Evolutionary conservation across 2,113 vertebrate genomes (phyloP), one percentile per base, ranked within the genome.

Genomic region (Galbula dea): DNA sequence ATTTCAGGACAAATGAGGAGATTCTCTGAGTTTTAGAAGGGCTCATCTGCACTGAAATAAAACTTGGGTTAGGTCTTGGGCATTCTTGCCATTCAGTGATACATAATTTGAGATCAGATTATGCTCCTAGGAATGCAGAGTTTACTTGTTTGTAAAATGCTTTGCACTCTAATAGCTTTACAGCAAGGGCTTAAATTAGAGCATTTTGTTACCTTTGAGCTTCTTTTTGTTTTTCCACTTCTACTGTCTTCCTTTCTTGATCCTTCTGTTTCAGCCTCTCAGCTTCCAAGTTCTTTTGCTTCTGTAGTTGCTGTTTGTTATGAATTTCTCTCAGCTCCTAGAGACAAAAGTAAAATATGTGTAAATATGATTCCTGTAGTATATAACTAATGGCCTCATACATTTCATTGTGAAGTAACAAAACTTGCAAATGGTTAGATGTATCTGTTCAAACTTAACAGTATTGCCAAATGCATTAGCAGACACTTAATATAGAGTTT

Each of bases 261-360:
- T 98, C 98, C 91, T 98, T 98, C 95, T 97, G 97, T 85, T 97
- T 98, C 84, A 98, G 77, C 24, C 77, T 97, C 88, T 98, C 98
- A 14, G 97, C 96, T 92, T 98, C 98, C 57, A 98, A 85, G 63
- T 89, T 98, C 88, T 98, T 99, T 87, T 99, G 99, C 86, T 98
- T 99, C 96, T 99, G 98, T 54, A 99, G 97, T 84, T 99, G 99
- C 95, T 99, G 99, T 62, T 98, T 99, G 94, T 94, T 98, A 91
- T 99, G 99, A 93, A 99, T 99, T 97, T 99, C 99, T 95, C 99
- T 97, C 93, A 99, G 97, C 88, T 99, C 99, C 99, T 99, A 97
- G 48, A 97, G 93, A 93, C 67, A n/a, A 83, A 41, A 85, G 49
- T 26, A 85, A 95, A 87, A 68, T 5, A 34, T 16, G 20, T 66